Percentiles rank a stretch among this genome's conserved stretches.
Evolutionary conservation across 2,888 invertebrate species (phyloP).

Genomic region (Subacronicta megacephala): DNA sequence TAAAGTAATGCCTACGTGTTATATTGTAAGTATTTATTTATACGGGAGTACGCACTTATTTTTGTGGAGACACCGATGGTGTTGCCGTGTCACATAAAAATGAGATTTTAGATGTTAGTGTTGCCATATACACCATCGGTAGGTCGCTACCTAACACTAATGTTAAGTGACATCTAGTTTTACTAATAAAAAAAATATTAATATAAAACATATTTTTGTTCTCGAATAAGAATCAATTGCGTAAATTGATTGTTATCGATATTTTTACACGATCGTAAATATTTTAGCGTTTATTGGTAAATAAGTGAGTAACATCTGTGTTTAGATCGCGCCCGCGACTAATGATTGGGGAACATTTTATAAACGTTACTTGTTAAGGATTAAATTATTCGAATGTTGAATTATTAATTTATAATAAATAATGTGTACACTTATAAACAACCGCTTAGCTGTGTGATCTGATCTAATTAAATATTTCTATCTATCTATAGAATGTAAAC

Average conservation of each 20-base stretch:
- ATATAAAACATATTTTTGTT: slow-evolving; percentile 83
- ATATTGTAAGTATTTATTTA: slow-evolving; percentile 86
- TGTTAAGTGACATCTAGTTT: slow-evolving; percentile 82
- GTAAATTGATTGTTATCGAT: slow-evolving; percentile 85
- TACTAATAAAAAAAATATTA: slow-evolving; percentile 83
- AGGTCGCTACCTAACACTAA: slow-evolving; percentile 80
- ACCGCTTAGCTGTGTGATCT: slow-evolving; percentile 89
- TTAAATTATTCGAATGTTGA: slow-evolving; percentile 87
- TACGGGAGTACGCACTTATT: slow-evolving; percentile 77
- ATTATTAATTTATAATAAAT: slow-evolving; percentile 84
- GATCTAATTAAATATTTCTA: slow-evolving; percentile 85
- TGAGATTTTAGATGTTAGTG: slow-evolving; percentile 73
- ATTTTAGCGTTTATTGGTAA: slow-evolving; percentile 74
- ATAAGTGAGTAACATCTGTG: slow-evolving; percentile 77
- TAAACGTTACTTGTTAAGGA: slow-evolving; percentile 84
- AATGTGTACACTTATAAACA: slow-evolving; percentile 82
- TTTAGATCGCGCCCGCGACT: slow-evolving; percentile 67
- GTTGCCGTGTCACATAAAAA: slow-evolving; percentile 67
- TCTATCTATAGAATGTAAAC: slow-evolving; percentile 88
- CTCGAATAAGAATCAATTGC: slow-evolving; percentile 81
- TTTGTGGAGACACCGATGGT: slow-evolving; percentile 66
- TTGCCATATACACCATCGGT: slow-evolving; percentile 76
- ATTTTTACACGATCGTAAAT: slow-evolving; percentile 82
- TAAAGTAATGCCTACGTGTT: slow-evolving; percentile 74
- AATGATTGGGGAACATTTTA: slow-evolving; percentile 84